Evolutionary conservation across 2,888 invertebrate species (phyloP).

Genomic region (Lasioglossum leucozonium): DNA sequence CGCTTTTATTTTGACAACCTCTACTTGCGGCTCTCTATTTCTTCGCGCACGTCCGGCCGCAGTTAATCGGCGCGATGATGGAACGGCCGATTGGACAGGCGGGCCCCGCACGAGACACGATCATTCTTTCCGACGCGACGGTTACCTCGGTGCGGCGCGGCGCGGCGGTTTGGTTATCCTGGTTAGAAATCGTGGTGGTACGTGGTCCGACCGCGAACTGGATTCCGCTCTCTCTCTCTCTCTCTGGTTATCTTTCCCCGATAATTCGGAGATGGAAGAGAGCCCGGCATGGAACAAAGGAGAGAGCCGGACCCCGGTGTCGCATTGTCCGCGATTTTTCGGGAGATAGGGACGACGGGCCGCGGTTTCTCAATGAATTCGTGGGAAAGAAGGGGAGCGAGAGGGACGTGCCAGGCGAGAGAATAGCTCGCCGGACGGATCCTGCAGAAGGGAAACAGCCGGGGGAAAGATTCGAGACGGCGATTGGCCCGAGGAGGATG

Average conservation of each 20-base stretch:
- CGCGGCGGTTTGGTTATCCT: background rate
- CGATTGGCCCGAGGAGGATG: conserved; percentile 59
- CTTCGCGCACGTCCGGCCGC: background rate
- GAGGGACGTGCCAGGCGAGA: background rate
- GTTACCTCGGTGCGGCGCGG: background rate
- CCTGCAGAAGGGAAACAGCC: background rate
- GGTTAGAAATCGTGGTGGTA: conserved; percentile 2
- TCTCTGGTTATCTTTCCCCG: conserved; percentile 59
- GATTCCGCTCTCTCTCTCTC: background rate
- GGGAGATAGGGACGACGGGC: conserved; percentile 54
- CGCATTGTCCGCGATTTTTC: conserved; percentile 71
- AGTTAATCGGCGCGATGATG: conserved; percentile 18
- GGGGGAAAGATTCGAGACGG: conserved; percentile 52
- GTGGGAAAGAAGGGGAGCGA: conserved; percentile 43
- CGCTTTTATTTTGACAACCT: conserved; percentile 57
- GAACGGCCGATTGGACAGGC: conserved; percentile 1
- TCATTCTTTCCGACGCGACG: background rate
- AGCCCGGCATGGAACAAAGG: conserved; percentile 48
- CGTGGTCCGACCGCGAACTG: conserved; percentile 7
- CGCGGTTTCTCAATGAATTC: conserved; percentile 65
- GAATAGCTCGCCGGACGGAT: conserved; percentile 5
- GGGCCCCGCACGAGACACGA: background rate
- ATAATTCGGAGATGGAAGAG: conserved; percentile 63
- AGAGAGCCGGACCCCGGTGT: conserved; percentile 41
- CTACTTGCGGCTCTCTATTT: conserved; percentile 41